Percentiles rank a stretch among this genome's conserved stretches.
Conservation (phyloP, 2,113 vertebrate species). For the Mungos mungo region DNA sequence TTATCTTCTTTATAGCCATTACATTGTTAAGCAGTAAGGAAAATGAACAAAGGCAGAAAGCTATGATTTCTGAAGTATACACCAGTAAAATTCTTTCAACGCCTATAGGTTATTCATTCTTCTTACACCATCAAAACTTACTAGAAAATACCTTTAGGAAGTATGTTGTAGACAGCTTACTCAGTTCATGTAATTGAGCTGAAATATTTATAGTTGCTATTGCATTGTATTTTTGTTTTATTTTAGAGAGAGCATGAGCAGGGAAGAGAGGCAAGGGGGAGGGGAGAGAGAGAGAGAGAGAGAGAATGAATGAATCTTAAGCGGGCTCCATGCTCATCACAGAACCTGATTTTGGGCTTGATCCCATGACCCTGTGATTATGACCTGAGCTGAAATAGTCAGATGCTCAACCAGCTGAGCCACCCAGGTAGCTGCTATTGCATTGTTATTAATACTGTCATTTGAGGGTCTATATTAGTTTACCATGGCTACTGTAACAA, state of each 20-base stretch:
- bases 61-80: neutral
- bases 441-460: neutral
- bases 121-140: constrained; percentile 16
- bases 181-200: neutral
- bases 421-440: neutral
- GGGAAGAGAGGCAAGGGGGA: no score
- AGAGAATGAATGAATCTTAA: no score
- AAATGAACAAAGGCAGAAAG: constrained; percentile 5
- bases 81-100: constrained; percentile 4
- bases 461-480: neutral
- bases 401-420: no score
- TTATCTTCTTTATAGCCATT: constrained; percentile 15
- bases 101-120: neutral
- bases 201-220: neutral
- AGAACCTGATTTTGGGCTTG: no score
- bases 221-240: no score
- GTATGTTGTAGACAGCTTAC: neutral
- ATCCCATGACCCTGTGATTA: no score
- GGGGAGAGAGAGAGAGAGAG: no score
- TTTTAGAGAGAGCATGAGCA: no score
- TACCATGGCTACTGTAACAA: neutral
- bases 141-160: neutral
- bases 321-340: no score
- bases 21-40: neutral
- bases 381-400: no score